Percentiles rank a stretch among this genome's conserved stretches.
These are phyloP conservation scores for Glyphotaelius pellucidus DNA, from an alignment of 2,888 invertebrate genomes.

Conservation along the genomic window DNA sequence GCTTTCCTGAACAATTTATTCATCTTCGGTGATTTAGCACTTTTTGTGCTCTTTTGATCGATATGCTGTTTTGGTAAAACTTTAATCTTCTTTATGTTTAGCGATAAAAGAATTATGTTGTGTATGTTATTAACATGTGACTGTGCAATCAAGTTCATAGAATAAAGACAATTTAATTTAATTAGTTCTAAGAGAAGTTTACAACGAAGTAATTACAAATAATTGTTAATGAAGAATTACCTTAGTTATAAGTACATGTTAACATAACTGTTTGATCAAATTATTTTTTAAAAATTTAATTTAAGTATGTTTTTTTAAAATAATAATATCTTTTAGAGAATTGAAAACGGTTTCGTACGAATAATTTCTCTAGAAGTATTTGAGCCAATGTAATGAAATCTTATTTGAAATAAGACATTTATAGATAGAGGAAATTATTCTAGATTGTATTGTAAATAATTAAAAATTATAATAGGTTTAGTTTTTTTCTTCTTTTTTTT, in stretches of 20 bases:
- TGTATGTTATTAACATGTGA: background rate
- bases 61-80: background rate
- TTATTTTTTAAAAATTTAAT: background rate
- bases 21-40: too few relatives aligned
- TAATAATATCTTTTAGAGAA: background rate
- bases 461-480: background rate
- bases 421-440: background rate
- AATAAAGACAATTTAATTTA: slow-evolving; percentile 2
- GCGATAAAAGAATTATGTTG: background rate
- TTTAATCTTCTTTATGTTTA: background rate
- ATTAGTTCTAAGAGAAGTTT: background rate
- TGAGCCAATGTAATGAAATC: background rate
- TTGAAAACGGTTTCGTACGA: background rate
- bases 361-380: background rate
- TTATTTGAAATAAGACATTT: background rate
- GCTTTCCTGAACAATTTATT: too few relatives aligned
- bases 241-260: background rate
- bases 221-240: background rate
- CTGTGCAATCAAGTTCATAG: background rate
- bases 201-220: background rate
- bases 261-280: background rate
- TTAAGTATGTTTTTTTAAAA: background rate
- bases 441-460: background rate
- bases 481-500: too few relatives aligned
- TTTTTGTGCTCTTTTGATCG: too few relatives aligned